Evolutionary conservation across 1,140 invertebrate species (phyloP).

Genomic region (Spodoptera litura): DNA sequence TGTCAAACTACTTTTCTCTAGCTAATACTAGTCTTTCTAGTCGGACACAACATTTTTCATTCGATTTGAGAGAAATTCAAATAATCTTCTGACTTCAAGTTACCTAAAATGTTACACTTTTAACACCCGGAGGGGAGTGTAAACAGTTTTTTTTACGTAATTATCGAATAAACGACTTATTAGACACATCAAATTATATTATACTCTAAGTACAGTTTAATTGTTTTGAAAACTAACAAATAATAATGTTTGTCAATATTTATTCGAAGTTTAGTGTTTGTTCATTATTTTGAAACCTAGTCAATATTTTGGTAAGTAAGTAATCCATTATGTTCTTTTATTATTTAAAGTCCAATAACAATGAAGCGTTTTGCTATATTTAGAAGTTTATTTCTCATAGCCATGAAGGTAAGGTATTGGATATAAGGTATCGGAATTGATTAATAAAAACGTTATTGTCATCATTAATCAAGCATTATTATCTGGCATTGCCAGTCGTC

Average conservation of each 20-base stretch:
- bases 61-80: not conserved
- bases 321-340: not conserved
- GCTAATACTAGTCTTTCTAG: not conserved
- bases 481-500: not conserved
- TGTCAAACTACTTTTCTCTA: no score
- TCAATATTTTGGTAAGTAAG: no score
- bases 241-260: no score
- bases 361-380: not conserved
- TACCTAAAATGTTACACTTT: no score
- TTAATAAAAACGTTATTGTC: constrained; percentile 18
- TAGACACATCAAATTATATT: no score
- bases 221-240: no score
- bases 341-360: not conserved
- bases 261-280: no score
- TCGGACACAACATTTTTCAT: not conserved
- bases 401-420: not conserved
- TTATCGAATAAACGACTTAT: no score
- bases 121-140: no score
- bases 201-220: no score
- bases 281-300: no score
- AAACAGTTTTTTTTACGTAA: no score
- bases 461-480: constrained; percentile 5
- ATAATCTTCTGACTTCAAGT: not conserved
- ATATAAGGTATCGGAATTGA: not conserved
- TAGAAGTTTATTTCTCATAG: not conserved